Base-by-base conservation (phyloP, 2,797 vertebrate genomes). In the Botia almorhae region DNA sequence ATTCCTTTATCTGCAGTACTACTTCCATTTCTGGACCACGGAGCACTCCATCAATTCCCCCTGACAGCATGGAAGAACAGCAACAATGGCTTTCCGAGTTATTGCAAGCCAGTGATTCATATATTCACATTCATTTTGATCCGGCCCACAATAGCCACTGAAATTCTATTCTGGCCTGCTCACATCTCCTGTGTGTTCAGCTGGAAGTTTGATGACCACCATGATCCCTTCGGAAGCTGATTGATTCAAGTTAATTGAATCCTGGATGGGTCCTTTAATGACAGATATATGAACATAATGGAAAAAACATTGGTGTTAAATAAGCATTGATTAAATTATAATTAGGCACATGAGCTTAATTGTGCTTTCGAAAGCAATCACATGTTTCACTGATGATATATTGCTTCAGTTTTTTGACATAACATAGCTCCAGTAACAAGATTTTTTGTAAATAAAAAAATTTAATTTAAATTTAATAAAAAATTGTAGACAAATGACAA, bases 51-150 rank as follows among this genome's bases (percentile, higher is more conserved):
- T 88, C 86, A 88, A 82, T 85, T 86, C 61, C 81, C 69, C 56
- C 56, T 85, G 85, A 86, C 85, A 85, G 75, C 67, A 46, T 65
- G 67, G 70, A 78, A 83, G 85, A 86, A 81, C 50, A 79, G 78
- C 74, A 88, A 86, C 83, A 88, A 87, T 82, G 69, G 82, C 83
- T 89, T 83, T 89, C 85, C 87, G 84, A 89, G 86, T 89, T 84
- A 88, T 81, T 87, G 83, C 77, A 81, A 85, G 77, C 74, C 80
- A 84, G 75, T 63, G 26, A 70, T 77, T 86, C 51, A 85, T 83
- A 85, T 83, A 82, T 82, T 83, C 67, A 85, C 85, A 86, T 85
- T 83, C 60, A 78, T 80, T 82, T 55, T 78, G 81, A 87, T 82
- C 78, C 39, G 33, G 43, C 61, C 64, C 67, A 76, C 80, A 84